phyloP scores from a whole-genome alignment of 2,113 vertebrate species.

The Dermatemys mawii region DNA sequence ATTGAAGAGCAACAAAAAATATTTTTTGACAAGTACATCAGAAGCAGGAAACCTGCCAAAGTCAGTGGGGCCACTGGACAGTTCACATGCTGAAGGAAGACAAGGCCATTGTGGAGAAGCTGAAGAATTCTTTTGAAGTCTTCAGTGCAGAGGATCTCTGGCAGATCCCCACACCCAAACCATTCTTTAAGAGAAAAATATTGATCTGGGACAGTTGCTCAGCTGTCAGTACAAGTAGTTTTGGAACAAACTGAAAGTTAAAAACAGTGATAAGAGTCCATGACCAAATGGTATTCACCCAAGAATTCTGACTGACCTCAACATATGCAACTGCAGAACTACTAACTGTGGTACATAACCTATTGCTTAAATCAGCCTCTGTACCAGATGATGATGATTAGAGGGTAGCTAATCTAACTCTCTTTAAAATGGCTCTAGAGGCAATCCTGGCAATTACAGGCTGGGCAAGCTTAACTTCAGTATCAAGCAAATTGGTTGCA shows the following conservation, averaged over 20 bases:
- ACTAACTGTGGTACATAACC: neutral
- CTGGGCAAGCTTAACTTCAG: neutral
- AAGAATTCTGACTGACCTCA: neutral
- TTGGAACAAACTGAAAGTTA: neutral
- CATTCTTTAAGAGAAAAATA: neutral
- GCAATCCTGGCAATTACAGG: neutral
- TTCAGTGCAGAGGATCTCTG: neutral
- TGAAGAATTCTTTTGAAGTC: neutral
- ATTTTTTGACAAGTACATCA: too few species aligned
- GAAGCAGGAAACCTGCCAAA: neutral
- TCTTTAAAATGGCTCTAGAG: neutral
- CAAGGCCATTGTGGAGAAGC: neutral
- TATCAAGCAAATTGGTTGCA: too few species aligned
- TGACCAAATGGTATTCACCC: neutral
- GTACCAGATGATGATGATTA: neutral
- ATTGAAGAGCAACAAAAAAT: neutral
- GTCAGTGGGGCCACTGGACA: neutral
- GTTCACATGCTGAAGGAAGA: too few species aligned
- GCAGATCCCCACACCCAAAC: neutral
- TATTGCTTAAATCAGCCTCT: neutral
- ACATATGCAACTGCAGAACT: neutral
- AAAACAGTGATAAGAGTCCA: neutral
- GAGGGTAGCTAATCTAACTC: neutral
- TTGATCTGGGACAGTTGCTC: too few species aligned
- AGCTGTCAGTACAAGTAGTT: neutral